Evolutionary conservation across 2,113 vertebrate species (phyloP), one percentile per base, ranked within the genome.

Genomic region (Rynchops niger): DNA sequence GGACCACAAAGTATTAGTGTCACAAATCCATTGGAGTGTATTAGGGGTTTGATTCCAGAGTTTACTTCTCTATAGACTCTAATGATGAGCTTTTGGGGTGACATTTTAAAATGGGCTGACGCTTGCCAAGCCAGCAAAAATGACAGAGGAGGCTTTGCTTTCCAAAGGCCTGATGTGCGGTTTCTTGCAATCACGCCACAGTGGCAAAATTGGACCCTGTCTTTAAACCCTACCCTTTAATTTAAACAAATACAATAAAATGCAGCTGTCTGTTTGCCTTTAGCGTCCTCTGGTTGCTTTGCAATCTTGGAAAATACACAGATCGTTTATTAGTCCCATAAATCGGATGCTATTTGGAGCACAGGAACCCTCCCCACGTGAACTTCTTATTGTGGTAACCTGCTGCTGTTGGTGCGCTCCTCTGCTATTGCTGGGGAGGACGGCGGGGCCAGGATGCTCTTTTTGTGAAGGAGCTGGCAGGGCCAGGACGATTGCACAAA

Each of bases 291-390:
- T 82, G 62, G 49, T 85, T 96, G 71, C 76, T 77, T 91, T 81
- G 66, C 61, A 84, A 1, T 85, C 81, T 92, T 84, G 93, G 83
- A 91, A 97, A 82, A 94, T 9, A 50, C 2, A 67, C 88, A 72
- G 67, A 85, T 80, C 3, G 1, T 85, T 96, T 91, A 73, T 94
- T 94, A 94, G 73, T 59, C 55, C 81, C 70, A 65, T 94, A 95
- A 96, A 97, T 95, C 93, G 86, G 86, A 93, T 78, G 84, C 91
- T 95, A 50, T 94, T 96, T 87, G 80, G 74, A 96, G 90, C 52
- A 42, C 69, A 80, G 87, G 91, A 93, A 6, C 91, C 86, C 83
- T 90, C 71, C 89, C 66, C 50, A 5, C 9, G 29, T 15, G 18
- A 85, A 77, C 38, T 78, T 55, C 34, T n/a, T n/a, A 30, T 62